A percentile compares a stretch with the other conserved stretches of the same genome.
Evolutionary conservation across 2,113 vertebrate genomes (phyloP).

Genomic region (Phaethornis superciliosus): DNA sequence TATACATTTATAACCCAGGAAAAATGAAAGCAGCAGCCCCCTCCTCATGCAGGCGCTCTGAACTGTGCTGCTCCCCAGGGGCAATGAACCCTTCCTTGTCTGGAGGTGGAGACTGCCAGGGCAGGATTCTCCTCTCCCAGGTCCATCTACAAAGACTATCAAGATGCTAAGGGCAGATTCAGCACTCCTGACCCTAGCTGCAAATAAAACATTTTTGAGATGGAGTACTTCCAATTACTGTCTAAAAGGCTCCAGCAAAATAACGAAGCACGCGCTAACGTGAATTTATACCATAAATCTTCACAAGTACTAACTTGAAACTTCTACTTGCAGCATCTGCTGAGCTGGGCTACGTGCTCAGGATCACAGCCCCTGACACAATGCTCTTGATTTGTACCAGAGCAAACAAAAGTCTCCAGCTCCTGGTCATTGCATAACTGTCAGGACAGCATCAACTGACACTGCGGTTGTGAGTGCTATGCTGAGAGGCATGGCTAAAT

Average conservation of each 20-base stretch:
- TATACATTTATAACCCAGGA: background rate
- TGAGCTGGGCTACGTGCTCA: background rate
- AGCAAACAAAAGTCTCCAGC: background rate
- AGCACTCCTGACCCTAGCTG: background rate
- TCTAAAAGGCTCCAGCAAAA: background rate
- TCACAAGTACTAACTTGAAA: background rate
- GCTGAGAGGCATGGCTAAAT: background rate
- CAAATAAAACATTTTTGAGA: background rate
- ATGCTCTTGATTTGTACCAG: background rate
- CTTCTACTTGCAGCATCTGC: background rate
- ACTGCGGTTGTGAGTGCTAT: background rate
- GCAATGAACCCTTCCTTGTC: background rate
- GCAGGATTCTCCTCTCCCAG: background rate
- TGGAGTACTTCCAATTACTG: background rate
- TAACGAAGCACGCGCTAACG: accelerated
- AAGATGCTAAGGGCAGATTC: background rate
- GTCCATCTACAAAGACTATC: background rate
- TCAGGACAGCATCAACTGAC: background rate
- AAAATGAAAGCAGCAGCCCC: background rate
- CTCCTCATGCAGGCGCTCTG: background rate
- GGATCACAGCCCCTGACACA: background rate
- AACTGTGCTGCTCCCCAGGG: background rate
- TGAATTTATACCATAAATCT: background rate
- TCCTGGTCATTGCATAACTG: background rate
- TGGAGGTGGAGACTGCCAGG: background rate